Conservation (phyloP, 2,113 vertebrate species). For the Balaenoptera acutorostrata region DNA sequence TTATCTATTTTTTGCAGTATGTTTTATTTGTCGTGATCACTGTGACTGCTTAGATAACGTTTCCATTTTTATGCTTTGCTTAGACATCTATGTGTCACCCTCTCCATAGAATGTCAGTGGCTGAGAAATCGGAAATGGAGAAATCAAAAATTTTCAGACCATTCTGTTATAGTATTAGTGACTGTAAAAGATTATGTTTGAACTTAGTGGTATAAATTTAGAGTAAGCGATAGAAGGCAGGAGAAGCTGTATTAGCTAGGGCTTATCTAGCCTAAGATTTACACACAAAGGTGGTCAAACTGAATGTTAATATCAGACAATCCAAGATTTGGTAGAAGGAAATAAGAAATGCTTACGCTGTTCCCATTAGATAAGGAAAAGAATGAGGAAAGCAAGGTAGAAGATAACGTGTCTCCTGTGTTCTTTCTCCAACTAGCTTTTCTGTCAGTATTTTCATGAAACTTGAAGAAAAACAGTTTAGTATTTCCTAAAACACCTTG, state of each 20-base stretch:
- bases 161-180: not conserved
- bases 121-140: slow-evolving; percentile 33
- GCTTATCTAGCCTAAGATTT: slow-evolving; percentile 35
- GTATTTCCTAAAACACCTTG: not conserved
- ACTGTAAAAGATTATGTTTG: slow-evolving; percentile 47
- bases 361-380: slow-evolving; percentile 53
- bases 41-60: slow-evolving; percentile 52
- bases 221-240: not conserved
- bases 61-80: slow-evolving; percentile 57
- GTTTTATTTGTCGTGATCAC: slow-evolving; percentile 57
- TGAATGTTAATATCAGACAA: slow-evolving; percentile 33
- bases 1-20: slow-evolving; percentile 65
- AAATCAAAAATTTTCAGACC: not conserved
- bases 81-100: slow-evolving; percentile 46
- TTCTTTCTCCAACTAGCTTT: not conserved
- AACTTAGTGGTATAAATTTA: slow-evolving; percentile 48
- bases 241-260: not conserved
- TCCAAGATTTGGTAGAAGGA: not conserved
- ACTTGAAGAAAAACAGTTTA: not conserved
- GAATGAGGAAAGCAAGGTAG: not conserved
- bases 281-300: slow-evolving; percentile 43
- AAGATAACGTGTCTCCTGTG: not conserved
- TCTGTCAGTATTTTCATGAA: not conserved
- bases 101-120: slow-evolving; percentile 11
- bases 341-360: not conserved